Evolutionary conservation across 2,113 vertebrate species (phyloP), one percentile per base, ranked within the genome.

Genomic region (Coryphaenoides rupestris): DNA sequence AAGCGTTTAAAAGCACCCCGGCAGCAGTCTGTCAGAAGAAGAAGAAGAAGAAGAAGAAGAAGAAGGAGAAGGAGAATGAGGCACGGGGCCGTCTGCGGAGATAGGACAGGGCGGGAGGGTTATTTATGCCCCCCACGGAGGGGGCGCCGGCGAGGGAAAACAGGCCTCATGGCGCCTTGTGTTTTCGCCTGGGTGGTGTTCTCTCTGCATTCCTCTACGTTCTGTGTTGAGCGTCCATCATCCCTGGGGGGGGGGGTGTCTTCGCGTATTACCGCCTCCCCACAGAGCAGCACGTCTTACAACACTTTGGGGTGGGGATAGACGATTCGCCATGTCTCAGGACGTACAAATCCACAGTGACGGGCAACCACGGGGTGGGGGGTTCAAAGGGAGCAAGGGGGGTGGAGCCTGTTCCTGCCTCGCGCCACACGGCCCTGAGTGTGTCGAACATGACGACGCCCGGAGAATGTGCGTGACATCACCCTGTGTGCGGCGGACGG

Each of bases 311-410:
- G 47, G 56, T 33, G 50, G 2, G 19, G 55, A 76, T n/a, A 70
- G 65, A 58, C 14, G 22, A 5, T 22, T 0, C 72, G 66, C 66
- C 68, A 69, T 64, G 65, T 76, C 76, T 69, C 85, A n/a, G 33
- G 85, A 90, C 57, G n/a, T 87, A 57, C 65, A 10, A n/a, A n/a
- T n/a, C 19, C 67, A 72, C 72, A 73, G 75, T 84, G 84, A 87
- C 87, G 87, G n/a, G 82, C 79, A 77, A 87, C 88, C 87, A 80
- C 45, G 28, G 63, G 19, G 23, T 33, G 28, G 63, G 19, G 23
- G n/a, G 23, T 85, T 77, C 70, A 75, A 59, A 68, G 13, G 60
- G 55, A 28, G 22, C 77, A 69, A 62, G 68, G 66, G 75, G 75
- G 73, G 65, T 13, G 40, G 47, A 26, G 40, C 66, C 62, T 52